These are phyloP conservation scores for Threskiornis aethiopicus DNA, from an alignment of 2,797 vertebrate genomes.

Conservation along the genomic window DNA sequence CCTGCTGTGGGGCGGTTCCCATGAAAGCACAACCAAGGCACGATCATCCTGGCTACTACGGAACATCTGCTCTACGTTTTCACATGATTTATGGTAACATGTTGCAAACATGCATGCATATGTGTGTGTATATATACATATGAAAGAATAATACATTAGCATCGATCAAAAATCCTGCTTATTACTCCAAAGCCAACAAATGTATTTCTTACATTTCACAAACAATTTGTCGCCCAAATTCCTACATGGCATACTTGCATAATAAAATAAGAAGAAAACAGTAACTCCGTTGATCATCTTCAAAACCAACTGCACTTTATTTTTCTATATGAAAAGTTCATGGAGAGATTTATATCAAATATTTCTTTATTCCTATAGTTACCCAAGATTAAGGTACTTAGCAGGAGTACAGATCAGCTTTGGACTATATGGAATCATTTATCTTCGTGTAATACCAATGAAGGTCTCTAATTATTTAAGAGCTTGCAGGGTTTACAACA, in stretches of 20 bases:
- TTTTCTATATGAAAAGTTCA: neutral
- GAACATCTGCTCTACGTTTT: conserved; percentile 61
- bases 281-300: neutral
- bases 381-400: neutral
- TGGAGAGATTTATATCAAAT: neutral
- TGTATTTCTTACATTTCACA: neutral
- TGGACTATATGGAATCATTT: neutral
- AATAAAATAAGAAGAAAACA: neutral
- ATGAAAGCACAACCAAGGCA: conserved; percentile 22
- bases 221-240: neutral
- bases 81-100: conserved; percentile 24
- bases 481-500: neutral
- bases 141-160: neutral
- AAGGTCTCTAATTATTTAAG: neutral
- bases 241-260: neutral
- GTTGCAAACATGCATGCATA: neutral
- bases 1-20: conserved; percentile 8
- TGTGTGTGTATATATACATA: neutral
- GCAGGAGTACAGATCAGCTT: neutral
- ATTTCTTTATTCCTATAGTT: neutral
- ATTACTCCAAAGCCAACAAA: neutral
- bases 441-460: neutral
- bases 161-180: neutral
- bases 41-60: neutral
- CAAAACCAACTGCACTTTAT: neutral